Conservation (phyloP, 2,113 vertebrate genomes). For the Malurus elegans region DNA sequence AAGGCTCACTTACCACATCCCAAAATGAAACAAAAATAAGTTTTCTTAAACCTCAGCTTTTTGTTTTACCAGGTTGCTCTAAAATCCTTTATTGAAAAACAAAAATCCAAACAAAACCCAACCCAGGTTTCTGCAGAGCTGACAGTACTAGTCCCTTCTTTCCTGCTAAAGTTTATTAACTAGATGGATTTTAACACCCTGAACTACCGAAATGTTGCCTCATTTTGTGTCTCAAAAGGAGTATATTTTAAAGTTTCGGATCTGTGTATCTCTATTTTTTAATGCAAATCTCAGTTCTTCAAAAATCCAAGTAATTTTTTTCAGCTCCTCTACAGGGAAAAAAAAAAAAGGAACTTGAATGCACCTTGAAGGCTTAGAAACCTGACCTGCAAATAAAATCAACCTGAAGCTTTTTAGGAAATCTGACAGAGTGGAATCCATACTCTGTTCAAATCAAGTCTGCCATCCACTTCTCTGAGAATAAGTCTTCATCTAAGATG, state of each 20-base stretch:
- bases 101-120: neutral
- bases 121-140: neutral
- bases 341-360: neutral
- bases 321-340: neutral
- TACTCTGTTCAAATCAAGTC: conserved; percentile 27
- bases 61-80: neutral
- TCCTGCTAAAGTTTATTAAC: neutral
- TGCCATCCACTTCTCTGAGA: neutral
- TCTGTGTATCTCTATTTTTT: neutral
- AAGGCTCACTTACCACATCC: neutral
- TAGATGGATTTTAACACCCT: neutral
- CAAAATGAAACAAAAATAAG: fast-evolving
- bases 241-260: neutral
- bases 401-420: neutral
- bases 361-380: neutral
- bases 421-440: neutral
- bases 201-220: neutral
- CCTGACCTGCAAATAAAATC: conserved; percentile 10
- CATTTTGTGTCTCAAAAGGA: neutral
- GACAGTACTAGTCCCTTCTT: neutral
- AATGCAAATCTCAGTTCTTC: neutral
- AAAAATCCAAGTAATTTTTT: neutral
- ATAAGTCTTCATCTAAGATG: conserved; percentile 8
- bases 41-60: neutral
- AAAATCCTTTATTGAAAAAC: neutral